Evolutionary conservation across 2,113 vertebrate genomes (phyloP).

Genomic region (Burhinus bistriatus): DNA sequence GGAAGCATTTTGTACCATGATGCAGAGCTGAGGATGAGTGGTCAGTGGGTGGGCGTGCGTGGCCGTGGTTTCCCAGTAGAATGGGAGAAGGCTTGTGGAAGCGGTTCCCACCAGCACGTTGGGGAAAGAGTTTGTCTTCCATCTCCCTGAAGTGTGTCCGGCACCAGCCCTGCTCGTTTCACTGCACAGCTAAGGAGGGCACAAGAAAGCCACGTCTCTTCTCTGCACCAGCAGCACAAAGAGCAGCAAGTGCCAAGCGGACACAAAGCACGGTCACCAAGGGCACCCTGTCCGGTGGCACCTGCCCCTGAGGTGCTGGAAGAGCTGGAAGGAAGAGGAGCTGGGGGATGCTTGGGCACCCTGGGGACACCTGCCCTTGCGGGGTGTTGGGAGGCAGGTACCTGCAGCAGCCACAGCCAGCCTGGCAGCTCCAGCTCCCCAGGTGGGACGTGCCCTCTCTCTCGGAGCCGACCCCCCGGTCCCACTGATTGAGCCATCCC

Average conservation of each 20-base stretch:
- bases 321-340: background rate
- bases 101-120: accelerated
- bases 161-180: accelerated
- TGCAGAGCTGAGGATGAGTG: background rate
- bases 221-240: background rate
- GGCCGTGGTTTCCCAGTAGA: background rate
- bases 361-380: accelerated
- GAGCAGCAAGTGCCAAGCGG: accelerated
- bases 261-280: accelerated
- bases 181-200: background rate
- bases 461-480: background rate
- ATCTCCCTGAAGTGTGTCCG: too few relatives aligned
- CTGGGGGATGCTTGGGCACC: background rate
- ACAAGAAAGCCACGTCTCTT: accelerated
- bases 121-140: background rate
- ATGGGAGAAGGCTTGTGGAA: background rate
- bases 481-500: accelerated
- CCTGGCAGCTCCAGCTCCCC: background rate
- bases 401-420: background rate
- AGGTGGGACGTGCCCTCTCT: background rate
- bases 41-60: accelerated
- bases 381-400: background rate
- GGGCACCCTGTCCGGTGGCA: background rate
- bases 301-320: accelerated
- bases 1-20: accelerated